Percentiles rank a stretch among this genome's conserved stretches.
phyloP scores from a whole-genome alignment of 1,140 invertebrate species.

The Drosophila oshimai region DNA sequence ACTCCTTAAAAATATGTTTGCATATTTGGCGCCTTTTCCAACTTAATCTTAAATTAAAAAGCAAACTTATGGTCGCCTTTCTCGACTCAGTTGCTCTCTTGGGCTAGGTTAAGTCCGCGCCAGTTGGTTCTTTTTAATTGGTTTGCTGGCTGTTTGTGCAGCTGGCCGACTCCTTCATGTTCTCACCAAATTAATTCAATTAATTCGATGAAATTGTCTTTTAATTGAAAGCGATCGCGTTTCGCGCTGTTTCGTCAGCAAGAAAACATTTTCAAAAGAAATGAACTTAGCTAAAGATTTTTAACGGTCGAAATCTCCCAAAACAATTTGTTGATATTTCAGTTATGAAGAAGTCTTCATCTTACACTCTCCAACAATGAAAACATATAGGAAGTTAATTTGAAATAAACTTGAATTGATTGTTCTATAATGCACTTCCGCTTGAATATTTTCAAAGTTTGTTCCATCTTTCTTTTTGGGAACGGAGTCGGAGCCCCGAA shows the following conservation, averaged over 20 bases:
- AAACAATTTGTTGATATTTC: neutral
- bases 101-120: constrained; percentile 19
- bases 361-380: neutral
- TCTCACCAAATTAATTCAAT: constrained; percentile 64
- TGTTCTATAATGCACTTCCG: constrained; percentile 49
- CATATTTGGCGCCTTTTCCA: neutral
- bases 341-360: neutral
- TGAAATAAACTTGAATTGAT: constrained; percentile 42
- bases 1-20: neutral
- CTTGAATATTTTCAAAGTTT: constrained; percentile 17
- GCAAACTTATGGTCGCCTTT: neutral
- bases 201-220: constrained; percentile 80
- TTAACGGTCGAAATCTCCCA: neutral
- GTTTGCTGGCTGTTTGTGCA: constrained; percentile 75
- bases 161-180: constrained; percentile 47
- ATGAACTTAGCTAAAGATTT: neutral
- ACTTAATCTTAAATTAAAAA: constrained; percentile 2
- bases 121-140: constrained; percentile 54
- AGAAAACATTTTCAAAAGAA: neutral
- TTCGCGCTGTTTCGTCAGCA: constrained; percentile 35
- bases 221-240: constrained; percentile 71
- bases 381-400: constrained; percentile 1
- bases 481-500: constrained; percentile 1
- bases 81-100: neutral
- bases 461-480: constrained; percentile 2